Evolutionary conservation across 2,888 invertebrate species (phyloP), one percentile per base, ranked within the genome.

Genomic region (Leptarthrus brevirostris): DNA sequence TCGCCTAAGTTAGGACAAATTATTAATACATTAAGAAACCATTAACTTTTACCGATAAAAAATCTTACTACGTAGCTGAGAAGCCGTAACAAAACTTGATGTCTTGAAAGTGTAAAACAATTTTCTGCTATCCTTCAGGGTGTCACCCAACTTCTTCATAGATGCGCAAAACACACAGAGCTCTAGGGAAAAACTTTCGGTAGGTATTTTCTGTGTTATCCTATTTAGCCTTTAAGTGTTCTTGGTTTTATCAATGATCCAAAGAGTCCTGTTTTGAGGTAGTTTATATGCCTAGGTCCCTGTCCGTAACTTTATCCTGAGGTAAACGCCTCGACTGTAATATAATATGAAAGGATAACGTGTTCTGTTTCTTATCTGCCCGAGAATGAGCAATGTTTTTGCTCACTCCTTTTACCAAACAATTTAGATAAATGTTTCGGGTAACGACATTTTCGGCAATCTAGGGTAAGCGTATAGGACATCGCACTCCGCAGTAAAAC

Each of bases 21-120:
- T 76, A 76, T 74, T 76, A 76, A 76, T 53, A 76, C 74, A 76
- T 76, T 76, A 76, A 74, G 74, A 76, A 76, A 72, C 74, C 74
- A 76, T 76, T 76, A 76, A 74, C 36, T 47, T 14, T n/a, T 40
- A 40, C 10, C 34, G 16, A 24, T 20, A 71, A 53, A 36, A 40
- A 54, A 18, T 72, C 30, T 58, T 56, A 44, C 44, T 18, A 20
- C 14, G 16, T 44, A 58, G 44, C 56, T 58, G 54, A 73, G 36
- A 40, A 53, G 73, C 70, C 58, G 73, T 61, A 61, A 75, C 73
- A 75, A 30, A 56, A 24, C 69, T 56, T 71, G 70, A 73, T 71
- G 70, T 75, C 64, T 64, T 70, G 44, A 40, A 72, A 70, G 58
- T 10, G 49, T 71, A 58, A 75, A 75, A 74, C 74, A 69, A 74